These are phyloP conservation scores for Spea multiplicata DNA, from an alignment of 2,113 vertebrate genomes.

Conservation along the genomic window DNA sequence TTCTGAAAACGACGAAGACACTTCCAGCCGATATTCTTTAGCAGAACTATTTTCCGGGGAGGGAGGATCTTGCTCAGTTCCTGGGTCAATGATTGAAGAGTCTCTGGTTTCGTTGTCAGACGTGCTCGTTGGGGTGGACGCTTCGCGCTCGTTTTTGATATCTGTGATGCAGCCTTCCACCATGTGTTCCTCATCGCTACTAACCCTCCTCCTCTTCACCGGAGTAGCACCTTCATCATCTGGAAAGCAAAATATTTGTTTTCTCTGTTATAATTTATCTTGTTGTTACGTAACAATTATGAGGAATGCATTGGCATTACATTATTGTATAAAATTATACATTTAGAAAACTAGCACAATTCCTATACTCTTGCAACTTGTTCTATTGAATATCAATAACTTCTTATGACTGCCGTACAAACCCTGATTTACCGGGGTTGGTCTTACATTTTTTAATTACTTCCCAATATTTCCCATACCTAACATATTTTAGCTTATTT, in stretches of 20 bases:
- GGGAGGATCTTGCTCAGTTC: conserved; percentile 93
- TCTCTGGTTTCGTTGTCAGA: conserved; percentile 96
- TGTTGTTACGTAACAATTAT: too few species aligned
- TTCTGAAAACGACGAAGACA: conserved; percentile 78
- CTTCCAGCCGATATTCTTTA: conserved; percentile 88
- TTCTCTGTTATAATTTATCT: too few species aligned
- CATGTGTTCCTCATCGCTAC: conserved; percentile 81
- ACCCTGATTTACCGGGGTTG: too few species aligned
- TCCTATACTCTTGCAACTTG: too few species aligned
- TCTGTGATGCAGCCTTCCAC: conserved; percentile 71
- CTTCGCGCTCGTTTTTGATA: conserved; percentile 80
- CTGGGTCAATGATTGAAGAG: conserved; percentile 97
- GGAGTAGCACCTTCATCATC: conserved; percentile 94
- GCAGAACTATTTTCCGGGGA: conserved; percentile 77
- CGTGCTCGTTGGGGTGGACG: conserved; percentile 88
- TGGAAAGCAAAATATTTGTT: conserved; percentile 28
- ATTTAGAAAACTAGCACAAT: too few species aligned
- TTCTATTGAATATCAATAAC: too few species aligned
- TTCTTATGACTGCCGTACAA: too few species aligned
- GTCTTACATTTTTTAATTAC: too few species aligned
- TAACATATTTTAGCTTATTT: too few species aligned
- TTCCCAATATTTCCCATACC: too few species aligned
- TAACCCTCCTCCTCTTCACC: conserved; percentile 87
- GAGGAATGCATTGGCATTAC: too few species aligned
- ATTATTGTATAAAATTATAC: too few species aligned